These are phyloP conservation scores for Spilosoma lubricipeda DNA, from an alignment of 2,888 invertebrate genomes.

Conservation along the genomic window DNA sequence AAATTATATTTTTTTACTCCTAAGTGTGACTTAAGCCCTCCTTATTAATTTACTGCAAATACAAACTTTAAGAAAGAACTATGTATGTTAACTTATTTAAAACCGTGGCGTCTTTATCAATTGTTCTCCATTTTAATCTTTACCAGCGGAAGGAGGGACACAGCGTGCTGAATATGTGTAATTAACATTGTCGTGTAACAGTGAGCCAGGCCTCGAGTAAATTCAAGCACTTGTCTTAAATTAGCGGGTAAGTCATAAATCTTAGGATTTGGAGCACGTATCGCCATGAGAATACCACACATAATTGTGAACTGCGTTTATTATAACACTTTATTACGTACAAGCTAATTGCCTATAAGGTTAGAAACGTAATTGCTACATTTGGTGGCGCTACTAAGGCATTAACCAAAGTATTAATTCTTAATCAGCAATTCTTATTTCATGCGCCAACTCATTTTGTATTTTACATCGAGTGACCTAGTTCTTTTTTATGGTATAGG, in stretches of 20 bases:
- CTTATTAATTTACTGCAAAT: too few species aligned
- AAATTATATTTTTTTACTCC: too few species aligned
- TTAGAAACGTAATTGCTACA: conserved; percentile 13
- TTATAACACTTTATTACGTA: conserved; percentile 44
- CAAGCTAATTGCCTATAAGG: conserved; percentile 31
- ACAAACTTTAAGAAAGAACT: too few species aligned
- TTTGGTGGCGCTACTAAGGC: conserved; percentile 1
- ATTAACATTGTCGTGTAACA: conserved; percentile 42
- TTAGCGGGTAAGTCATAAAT: conserved; percentile 73
- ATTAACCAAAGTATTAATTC: conserved; percentile 5
- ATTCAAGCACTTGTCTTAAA: conserved; percentile 73
- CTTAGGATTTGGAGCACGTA: conserved; percentile 74
- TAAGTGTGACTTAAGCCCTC: too few species aligned
- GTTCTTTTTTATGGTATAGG: too few species aligned
- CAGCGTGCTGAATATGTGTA: conserved; percentile 35
- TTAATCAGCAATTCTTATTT: not conserved
- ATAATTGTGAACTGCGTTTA: conserved; percentile 69
- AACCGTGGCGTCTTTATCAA: not conserved
- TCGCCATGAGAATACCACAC: conserved; percentile 67
- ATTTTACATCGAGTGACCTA: too few species aligned
- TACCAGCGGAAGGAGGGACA: conserved; percentile 33
- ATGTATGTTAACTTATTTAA: too few species aligned
- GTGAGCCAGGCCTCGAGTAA: conserved; percentile 45
- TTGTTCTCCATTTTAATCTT: not conserved
- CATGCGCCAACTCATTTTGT: not conserved